A percentile compares a stretch with the other conserved stretches of the same genome.
These are phyloP conservation scores for Ochotona princeps DNA, from an alignment of 2,113 vertebrate species.

Conservation along the genomic window DNA sequence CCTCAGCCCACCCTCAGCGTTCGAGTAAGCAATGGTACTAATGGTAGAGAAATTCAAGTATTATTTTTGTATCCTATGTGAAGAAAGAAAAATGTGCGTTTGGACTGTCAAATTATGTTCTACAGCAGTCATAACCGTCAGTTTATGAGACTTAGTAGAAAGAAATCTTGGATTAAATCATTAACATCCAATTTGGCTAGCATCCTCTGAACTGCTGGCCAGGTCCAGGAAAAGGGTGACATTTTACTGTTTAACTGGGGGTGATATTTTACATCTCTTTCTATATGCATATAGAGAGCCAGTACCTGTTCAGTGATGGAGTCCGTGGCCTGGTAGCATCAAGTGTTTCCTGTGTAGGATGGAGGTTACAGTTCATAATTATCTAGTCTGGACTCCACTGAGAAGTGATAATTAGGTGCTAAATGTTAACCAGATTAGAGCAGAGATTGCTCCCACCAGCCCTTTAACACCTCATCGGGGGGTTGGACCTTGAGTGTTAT, in stretches of 20 bases:
- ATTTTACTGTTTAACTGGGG: neutral
- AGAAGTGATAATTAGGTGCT: slow-evolving; percentile 81
- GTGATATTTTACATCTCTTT: neutral
- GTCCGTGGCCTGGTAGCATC: slow-evolving; percentile 47
- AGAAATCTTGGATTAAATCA: neutral
- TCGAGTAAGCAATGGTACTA: neutral
- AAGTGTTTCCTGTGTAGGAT: slow-evolving; percentile 48
- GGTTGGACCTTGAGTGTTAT: slow-evolving; percentile 41
- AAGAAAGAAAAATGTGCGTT: slow-evolving; percentile 20
- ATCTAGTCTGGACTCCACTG: slow-evolving; percentile 64
- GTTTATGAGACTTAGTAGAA: neutral
- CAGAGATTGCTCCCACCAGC: slow-evolving; percentile 36
- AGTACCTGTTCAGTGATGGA: slow-evolving; percentile 60
- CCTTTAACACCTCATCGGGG: slow-evolving; percentile 72
- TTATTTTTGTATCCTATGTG: neutral
- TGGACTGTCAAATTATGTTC: neutral
- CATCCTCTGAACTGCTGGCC: neutral
- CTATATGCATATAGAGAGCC: slow-evolving; percentile 34
- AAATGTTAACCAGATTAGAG: slow-evolving; percentile 78
- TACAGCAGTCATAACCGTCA: neutral
- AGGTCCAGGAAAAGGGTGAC: neutral
- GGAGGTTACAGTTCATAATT: slow-evolving; percentile 72
- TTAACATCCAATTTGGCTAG: neutral
- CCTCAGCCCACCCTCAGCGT: neutral
- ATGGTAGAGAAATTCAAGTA: neutral